phyloP scores from a whole-genome alignment of 2,888 invertebrate species.

The Drosophila picticornis region DNA sequence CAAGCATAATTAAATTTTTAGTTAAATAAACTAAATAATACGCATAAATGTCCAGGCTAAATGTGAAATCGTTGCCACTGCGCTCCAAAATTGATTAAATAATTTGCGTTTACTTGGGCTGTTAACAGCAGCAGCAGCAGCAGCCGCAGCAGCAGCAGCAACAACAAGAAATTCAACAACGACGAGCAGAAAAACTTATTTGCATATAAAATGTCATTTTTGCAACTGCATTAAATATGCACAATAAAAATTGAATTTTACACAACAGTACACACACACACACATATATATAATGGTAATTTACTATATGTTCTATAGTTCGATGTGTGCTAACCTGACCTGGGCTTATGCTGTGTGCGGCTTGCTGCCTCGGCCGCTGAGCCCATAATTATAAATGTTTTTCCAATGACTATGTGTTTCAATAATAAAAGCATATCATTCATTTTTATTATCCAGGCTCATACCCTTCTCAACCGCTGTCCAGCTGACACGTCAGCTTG shows the following conservation, averaged over 20 bases:
- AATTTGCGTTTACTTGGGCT: conserved; percentile 55
- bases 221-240: conserved; percentile 72
- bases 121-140: conserved; percentile 16
- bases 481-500: conserved; percentile 58
- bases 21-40: conserved; percentile 60
- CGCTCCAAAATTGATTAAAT: conserved; percentile 68
- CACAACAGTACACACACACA: conserved; percentile 31
- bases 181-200: conserved; percentile 46
- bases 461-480: conserved; percentile 10
- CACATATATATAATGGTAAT: conserved; percentile 23
- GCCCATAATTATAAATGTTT: conserved; percentile 78
- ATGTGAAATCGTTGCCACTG: conserved; percentile 25
- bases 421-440: conserved; percentile 80
- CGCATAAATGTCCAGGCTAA: conserved; percentile 57
- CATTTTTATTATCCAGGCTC: conserved; percentile 72
- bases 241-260: conserved; percentile 76
- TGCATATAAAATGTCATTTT: conserved; percentile 64
- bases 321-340: conserved; percentile 36
- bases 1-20: conserved; percentile 69
- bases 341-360: background rate
- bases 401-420: conserved; percentile 80
- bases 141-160: background rate
- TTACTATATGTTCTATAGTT: conserved; percentile 10
- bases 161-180: background rate
- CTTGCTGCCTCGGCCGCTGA: conserved; percentile 21